Evolutionary conservation across 2,888 invertebrate genomes (phyloP), one percentile per base, ranked within the genome.

Genomic region (Caenorhabditis sp.): DNA sequence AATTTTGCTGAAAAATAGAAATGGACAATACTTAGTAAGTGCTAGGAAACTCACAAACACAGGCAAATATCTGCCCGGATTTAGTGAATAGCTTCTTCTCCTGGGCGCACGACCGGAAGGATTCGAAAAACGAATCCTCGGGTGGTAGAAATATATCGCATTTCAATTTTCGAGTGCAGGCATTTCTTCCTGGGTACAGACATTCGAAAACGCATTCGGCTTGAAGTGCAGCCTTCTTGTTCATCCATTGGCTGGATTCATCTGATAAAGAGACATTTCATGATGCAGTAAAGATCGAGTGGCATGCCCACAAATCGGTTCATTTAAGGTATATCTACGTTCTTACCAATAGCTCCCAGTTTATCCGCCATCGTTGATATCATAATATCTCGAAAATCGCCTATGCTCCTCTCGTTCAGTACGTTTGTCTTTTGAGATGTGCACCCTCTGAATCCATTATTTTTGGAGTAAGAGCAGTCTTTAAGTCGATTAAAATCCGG

Each of bases 101-200:
- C 17, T 66, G 32, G 1, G 68, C 68, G 41, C 75, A 75, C 35
- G 20, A 17, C 15, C 58, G 39, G 27, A 68, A 75, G 22, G 41
- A 43, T 15, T 43, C 11, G 39, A 75, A 75, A 26, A 58, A 61
- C 3, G 39, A 50, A 13, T 75, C 68, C 24, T 75, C 75, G 8
- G 75, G 39, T 4, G 75, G 75, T 39, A 75, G n/a, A 13, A 56
- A 62, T n/a, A 75, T 22, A 37, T 75, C 75, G 27, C 75, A 75
- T 27, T 56, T 68, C 15, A 75, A 30, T 27, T 75, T 56, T 45
- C 50, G 24, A 0, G 75, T 75, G 35, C 75, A 75, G 6, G 22
- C 15, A 45, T 75, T 75, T 27, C 75, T 32, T 8, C 75, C 75
- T n/a, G 75, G 75, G 20, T 75, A 75, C 1, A 75, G 13, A 17